Conservation (phyloP, 2,797 vertebrate genomes). For the Vultur gryphus region DNA sequence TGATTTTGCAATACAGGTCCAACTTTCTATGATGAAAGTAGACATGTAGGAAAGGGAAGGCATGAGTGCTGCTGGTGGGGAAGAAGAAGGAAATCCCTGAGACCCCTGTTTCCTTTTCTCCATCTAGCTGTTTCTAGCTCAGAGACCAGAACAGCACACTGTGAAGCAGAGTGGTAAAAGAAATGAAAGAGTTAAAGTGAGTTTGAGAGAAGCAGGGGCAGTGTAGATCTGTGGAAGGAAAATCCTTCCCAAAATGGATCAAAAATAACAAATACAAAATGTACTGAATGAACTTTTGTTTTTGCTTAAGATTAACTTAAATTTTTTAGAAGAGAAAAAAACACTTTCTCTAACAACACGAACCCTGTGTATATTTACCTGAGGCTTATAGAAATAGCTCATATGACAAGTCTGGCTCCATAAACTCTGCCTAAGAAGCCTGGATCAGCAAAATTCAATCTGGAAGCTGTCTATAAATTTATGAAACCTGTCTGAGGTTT, state of each 20-base stretch:
- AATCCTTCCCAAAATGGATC: constrained; percentile 43
- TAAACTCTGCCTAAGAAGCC: constrained; percentile 32
- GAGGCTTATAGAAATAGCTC: constrained; percentile 63
- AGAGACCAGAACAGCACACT: neutral
- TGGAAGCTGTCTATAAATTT: constrained; percentile 49
- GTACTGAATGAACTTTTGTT: constrained; percentile 45
- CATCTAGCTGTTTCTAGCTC: neutral
- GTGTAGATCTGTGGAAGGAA: neutral
- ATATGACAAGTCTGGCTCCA: constrained; percentile 55
- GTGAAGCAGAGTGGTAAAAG: neutral
- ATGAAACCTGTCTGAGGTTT: constrained; percentile 39
- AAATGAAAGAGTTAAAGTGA: constrained; percentile 28
- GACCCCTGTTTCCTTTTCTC: neutral
- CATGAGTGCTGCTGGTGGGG: neutral
- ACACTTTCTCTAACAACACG: constrained; percentile 33
- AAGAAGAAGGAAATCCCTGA: neutral
- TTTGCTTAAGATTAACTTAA: constrained; percentile 52
- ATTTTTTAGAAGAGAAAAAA: constrained; percentile 42
- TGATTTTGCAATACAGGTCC: neutral
- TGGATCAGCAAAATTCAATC: constrained; percentile 55
- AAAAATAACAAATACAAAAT: constrained; percentile 56
- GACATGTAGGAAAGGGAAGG: neutral
- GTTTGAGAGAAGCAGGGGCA: neutral
- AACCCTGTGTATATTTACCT: constrained; percentile 59
- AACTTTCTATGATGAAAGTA: neutral